Percentiles rank a stretch among this genome's conserved stretches.
Conservation (phyloP, 2,797 vertebrate genomes). For the Lacerta agilis region DNA sequence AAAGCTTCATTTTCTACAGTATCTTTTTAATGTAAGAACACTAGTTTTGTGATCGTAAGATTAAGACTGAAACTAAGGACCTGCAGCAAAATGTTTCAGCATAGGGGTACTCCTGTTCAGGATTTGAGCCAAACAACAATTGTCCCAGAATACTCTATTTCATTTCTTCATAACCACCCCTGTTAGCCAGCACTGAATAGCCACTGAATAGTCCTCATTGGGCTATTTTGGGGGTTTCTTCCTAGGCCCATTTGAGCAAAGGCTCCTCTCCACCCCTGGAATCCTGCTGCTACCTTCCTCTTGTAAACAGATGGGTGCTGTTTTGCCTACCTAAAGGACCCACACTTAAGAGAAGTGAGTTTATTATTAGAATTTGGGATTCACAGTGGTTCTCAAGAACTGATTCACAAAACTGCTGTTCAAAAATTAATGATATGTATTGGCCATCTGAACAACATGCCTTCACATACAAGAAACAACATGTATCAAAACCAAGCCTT, state of each 20-base stretch:
- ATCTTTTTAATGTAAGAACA: too few relatives aligned
- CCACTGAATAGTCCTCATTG: neutral
- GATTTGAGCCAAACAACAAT: neutral
- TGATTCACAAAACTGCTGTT: neutral
- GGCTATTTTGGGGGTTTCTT: neutral
- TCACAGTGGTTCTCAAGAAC: neutral
- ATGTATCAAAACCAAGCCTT: neutral
- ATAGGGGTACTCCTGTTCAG: neutral
- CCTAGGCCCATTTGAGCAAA: too few relatives aligned
- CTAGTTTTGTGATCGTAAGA: neutral
- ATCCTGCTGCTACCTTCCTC: neutral
- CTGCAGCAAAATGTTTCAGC: neutral
- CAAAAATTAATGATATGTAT: neutral
- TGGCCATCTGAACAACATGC: neutral
- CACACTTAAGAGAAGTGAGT: neutral
- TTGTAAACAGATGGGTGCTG: neutral
- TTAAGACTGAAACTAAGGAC: neutral
- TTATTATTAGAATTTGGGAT: neutral
- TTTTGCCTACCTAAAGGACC: neutral
- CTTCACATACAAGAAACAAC: neutral
- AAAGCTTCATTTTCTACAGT: neutral
- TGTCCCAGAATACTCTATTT: neutral
- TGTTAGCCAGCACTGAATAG: neutral
- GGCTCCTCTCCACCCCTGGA: too few relatives aligned
- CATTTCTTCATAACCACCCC: too few relatives aligned